Percentiles rank a stretch among this genome's conserved stretches.
Conservation (phyloP, 2,113 vertebrate species). For the Tamias sibiricus region DNA sequence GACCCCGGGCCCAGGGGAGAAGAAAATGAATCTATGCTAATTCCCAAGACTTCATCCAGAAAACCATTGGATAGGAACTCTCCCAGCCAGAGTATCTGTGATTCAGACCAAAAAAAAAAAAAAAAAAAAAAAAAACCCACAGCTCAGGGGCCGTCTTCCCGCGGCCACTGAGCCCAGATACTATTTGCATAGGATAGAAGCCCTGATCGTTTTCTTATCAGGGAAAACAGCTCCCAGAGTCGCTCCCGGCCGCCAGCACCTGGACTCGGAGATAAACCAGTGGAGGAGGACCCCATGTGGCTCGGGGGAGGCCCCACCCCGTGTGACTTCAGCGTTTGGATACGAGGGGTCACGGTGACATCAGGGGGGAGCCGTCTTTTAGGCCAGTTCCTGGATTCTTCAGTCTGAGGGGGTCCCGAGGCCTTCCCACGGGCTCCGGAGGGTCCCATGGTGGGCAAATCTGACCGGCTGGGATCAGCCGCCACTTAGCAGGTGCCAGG, state of each 20-base stretch:
- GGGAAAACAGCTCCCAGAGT: background rate
- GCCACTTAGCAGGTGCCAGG: background rate
- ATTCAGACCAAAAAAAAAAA: background rate
- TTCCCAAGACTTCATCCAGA: background rate
- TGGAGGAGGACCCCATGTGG: background rate
- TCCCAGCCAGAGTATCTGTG: no score
- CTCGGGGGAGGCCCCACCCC: background rate
- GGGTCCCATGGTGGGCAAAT: rapidly evolving
- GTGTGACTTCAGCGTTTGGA: background rate
- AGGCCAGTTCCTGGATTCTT: background rate
- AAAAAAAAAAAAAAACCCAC: background rate
- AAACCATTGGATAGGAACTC: background rate
- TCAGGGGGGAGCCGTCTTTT: background rate
- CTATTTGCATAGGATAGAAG: background rate
- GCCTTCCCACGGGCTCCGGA: background rate
- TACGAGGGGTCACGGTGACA: background rate
- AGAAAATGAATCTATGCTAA: background rate
- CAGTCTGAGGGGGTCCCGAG: background rate
- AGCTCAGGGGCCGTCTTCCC: background rate
- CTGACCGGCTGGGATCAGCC: background rate
- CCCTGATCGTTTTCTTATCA: background rate
- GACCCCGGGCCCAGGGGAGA: background rate
- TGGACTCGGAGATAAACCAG: background rate
- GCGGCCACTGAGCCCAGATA: background rate
- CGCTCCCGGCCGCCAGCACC: background rate